Evolutionary conservation across 2,797 vertebrate species (phyloP).

Genomic region (Anniella stebbinsi): DNA sequence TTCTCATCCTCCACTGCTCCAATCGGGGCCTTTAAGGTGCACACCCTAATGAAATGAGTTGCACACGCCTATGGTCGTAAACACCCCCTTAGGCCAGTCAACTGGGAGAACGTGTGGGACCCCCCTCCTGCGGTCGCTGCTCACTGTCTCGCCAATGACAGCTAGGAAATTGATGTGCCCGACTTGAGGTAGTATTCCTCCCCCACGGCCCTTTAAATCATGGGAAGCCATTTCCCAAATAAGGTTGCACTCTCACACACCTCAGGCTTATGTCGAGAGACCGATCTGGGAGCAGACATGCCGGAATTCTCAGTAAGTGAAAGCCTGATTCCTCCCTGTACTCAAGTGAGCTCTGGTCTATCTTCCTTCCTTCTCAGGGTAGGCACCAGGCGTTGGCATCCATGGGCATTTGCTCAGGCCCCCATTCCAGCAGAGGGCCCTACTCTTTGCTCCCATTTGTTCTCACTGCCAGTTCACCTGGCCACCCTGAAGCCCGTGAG

Average conservation of each 20-base stretch:
- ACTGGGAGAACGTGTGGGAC: neutral
- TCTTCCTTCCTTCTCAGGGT: neutral
- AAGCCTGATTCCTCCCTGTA: neutral
- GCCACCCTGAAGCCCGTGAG: neutral
- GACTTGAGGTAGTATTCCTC: too few relatives aligned
- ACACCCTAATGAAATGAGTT: too few relatives aligned
- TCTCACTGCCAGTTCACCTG: neutral
- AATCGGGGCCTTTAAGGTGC: too few relatives aligned
- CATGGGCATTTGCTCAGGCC: neutral
- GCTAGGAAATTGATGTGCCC: neutral
- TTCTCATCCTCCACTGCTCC: too few relatives aligned
- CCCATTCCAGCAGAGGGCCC: too few relatives aligned
- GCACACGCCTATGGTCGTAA: too few relatives aligned
- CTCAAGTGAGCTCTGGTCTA: neutral
- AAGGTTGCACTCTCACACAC: neutral
- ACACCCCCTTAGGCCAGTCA: constrained; percentile 5
- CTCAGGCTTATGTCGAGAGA: neutral
- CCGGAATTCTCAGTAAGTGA: neutral
- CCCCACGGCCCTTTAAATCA: neutral
- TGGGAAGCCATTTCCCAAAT: neutral
- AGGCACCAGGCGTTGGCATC: neutral
- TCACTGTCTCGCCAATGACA: neutral
- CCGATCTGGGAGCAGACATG: too few relatives aligned
- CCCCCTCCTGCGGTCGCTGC: neutral
- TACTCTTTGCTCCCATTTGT: neutral